Conservation (phyloP, 2,888 invertebrate genomes). For the Lysandra bellargus region DNA sequence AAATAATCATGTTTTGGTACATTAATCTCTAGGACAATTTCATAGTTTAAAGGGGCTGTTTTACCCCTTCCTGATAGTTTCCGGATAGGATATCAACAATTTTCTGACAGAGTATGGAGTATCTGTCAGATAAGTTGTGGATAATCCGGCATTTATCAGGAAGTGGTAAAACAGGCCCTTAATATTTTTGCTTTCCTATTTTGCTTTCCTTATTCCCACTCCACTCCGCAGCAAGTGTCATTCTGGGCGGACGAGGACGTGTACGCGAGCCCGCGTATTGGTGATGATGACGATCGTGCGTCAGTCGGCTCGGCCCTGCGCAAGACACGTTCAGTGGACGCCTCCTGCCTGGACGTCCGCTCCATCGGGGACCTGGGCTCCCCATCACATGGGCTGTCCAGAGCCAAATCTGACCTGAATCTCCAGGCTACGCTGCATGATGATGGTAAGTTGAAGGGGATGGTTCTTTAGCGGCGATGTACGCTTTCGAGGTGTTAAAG, state of each 20-base stretch:
- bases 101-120: no score
- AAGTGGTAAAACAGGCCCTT: no score
- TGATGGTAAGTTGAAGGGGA: slow-evolving; percentile 73
- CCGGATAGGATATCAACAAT: no score
- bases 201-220: not conserved
- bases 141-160: no score
- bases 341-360: slow-evolving; percentile 91
- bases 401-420: slow-evolving; percentile 94
- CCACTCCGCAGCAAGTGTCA: slow-evolving; percentile 83
- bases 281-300: slow-evolving; percentile 86
- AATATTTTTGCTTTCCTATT: no score
- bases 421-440: slow-evolving; percentile 87
- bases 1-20: no score
- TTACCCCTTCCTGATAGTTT: no score
- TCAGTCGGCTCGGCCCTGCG: slow-evolving; percentile 89
- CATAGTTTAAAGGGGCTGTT: no score
- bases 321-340: slow-evolving; percentile 94
- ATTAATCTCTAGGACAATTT: no score
- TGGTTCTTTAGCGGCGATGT: no score
- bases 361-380: slow-evolving; percentile 84
- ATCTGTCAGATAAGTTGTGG: no score
- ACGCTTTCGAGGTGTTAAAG: no score
- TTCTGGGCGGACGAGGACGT: slow-evolving; percentile 90
- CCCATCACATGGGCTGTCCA: slow-evolving; percentile 84
- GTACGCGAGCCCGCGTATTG: slow-evolving; percentile 82